Conservation (phyloP, 1,140 invertebrate genomes). For the Zaprionus kolodkinae region DNA sequence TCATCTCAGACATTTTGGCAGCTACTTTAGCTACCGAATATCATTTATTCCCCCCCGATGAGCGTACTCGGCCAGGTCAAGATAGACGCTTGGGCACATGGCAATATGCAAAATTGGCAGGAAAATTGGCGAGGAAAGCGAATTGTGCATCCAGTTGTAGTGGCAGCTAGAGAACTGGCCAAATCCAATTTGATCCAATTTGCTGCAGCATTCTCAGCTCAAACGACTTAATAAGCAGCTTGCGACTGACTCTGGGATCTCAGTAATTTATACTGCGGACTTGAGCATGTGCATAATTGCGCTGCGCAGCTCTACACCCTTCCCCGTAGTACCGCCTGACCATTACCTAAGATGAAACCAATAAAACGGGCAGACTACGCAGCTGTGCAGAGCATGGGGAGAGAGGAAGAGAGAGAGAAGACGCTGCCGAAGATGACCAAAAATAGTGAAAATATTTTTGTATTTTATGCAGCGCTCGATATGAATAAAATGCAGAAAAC, state of each 20-base stretch:
- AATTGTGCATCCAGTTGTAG: background rate
- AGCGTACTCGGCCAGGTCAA: slow-evolving; percentile 24
- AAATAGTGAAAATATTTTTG: slow-evolving; percentile 75
- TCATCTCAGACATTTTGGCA: slow-evolving; percentile 43
- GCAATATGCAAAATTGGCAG: slow-evolving; percentile 51
- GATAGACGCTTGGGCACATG: slow-evolving; percentile 28
- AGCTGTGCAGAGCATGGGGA: slow-evolving; percentile 30
- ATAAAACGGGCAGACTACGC: slow-evolving; percentile 37
- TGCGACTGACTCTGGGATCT: slow-evolving; percentile 28
- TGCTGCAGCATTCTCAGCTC: slow-evolving; percentile 53
- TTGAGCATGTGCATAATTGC: slow-evolving; percentile 57
- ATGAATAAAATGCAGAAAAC: slow-evolving; percentile 69
- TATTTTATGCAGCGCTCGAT: slow-evolving; percentile 64
- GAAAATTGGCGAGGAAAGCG: slow-evolving; percentile 8
- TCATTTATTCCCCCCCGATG: slow-evolving; percentile 19
- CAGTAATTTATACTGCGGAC: slow-evolving; percentile 58
- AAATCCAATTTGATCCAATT: slow-evolving; percentile 26
- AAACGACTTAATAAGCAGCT: slow-evolving; percentile 76
- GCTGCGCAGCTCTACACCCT: background rate
- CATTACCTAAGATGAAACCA: slow-evolving; percentile 28
- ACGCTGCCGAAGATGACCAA: slow-evolving; percentile 46
- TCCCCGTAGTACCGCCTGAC: background rate
- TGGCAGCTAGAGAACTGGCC: background rate
- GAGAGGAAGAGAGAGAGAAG: slow-evolving; percentile 39
- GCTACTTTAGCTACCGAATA: slow-evolving; percentile 58